Evolutionary conservation across 1,140 invertebrate species (phyloP).

Genomic region (Lamellibrachia luymesi): DNA sequence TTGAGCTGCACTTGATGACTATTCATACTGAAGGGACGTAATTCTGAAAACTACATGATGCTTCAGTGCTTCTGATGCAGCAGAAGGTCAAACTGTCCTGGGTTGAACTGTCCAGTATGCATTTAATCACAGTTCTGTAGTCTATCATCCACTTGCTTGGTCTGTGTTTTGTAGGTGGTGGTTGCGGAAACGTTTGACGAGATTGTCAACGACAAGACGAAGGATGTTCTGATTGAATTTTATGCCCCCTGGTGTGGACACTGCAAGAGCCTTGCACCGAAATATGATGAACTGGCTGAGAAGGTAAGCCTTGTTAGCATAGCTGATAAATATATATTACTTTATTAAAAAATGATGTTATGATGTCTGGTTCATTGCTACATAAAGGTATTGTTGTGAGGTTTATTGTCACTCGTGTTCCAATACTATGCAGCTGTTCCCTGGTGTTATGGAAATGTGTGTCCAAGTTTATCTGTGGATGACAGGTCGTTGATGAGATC

Average conservation of each 20-base stretch:
- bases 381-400: neutral
- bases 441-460: too few relatives aligned
- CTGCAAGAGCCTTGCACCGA: conserved; percentile 89
- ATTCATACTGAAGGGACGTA: neutral
- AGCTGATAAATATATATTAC: too few relatives aligned
- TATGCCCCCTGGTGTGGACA: conserved; percentile 99
- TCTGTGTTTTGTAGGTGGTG: conserved; percentile 65
- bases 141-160: neutral
- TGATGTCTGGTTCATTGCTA: too few relatives aligned
- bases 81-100: too few relatives aligned
- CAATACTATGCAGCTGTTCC: neutral
- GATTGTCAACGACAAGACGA: conserved; percentile 83
- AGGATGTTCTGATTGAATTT: conserved; percentile 95
- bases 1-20: neutral
- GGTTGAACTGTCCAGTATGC: too few relatives aligned
- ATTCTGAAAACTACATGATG: conserved; percentile 1
- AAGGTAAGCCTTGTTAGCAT: conserved; percentile 63
- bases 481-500: too few relatives aligned
- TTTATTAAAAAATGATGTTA: too few relatives aligned
- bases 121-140: neutral
- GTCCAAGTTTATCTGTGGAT: too few relatives aligned
- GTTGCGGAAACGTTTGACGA: conserved; percentile 98
- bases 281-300: conserved; percentile 90
- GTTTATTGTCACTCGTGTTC: neutral
- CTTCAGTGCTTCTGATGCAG: neutral